Evolutionary conservation across 2,113 vertebrate species (phyloP).

Genomic region (Chrysemys picta): DNA sequence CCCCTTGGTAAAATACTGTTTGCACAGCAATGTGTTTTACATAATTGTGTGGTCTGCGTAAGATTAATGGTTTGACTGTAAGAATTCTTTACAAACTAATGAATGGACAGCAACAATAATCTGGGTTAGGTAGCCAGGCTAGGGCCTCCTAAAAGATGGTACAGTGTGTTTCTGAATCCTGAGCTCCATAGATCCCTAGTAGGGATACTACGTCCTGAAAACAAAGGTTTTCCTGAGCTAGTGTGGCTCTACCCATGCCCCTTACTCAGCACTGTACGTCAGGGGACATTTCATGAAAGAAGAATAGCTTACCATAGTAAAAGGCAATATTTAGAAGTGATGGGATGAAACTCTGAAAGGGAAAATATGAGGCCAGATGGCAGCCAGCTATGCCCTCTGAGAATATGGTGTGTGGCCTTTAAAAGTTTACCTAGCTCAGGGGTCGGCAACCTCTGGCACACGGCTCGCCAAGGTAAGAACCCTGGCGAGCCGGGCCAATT

Average conservation of each 20-base stretch:
- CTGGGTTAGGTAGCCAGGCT: not conserved
- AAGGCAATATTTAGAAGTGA: not conserved
- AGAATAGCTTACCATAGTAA: not conserved
- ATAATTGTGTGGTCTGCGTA: not conserved
- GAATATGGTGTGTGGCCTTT: not conserved
- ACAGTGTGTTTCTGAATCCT: not conserved
- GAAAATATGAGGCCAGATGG: not conserved
- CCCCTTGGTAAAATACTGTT: not conserved
- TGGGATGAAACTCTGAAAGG: not conserved
- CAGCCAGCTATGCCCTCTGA: not conserved
- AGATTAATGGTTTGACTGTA: accelerated
- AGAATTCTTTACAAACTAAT: not conserved
- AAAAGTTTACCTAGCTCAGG: not conserved
- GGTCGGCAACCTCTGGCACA: too few species aligned
- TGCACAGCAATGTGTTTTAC: not conserved
- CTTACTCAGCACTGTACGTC: not conserved
- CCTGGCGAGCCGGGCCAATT: too few species aligned
- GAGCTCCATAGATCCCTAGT: not conserved
- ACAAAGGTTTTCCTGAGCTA: not conserved
- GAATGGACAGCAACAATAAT: accelerated
- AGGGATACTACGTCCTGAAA: not conserved
- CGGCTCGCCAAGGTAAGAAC: too few species aligned
- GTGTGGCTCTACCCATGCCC: too few species aligned
- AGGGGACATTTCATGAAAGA: not conserved
- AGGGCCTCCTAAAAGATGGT: not conserved